Base-by-base conservation (phyloP, 2,888 invertebrate genomes). In the Chaetogeoica ovagalla region DNA sequence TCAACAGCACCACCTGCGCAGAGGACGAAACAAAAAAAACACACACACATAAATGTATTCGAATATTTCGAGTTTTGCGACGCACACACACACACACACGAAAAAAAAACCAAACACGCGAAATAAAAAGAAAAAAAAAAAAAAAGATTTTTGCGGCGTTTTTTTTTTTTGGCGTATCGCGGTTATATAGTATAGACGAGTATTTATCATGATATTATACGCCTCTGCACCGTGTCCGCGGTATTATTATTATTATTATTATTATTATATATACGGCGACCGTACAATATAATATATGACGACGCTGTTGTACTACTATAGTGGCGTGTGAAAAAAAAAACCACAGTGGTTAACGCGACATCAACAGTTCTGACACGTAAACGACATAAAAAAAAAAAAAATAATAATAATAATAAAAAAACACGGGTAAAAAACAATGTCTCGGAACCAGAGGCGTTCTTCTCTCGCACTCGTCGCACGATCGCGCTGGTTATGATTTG, bases 1-100 rank as follows among this genome's bases (percentile, higher is more conserved):
- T 89, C 88, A 98, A 91, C 85, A 97, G 89, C 75, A 98, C 96
- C 84, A 97, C 97, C 97, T 97, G 90, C 70, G 87, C 86, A 81
- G 82, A 74, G 11, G 19, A 55, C 60, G 23, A 13, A 3, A 11
- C 13, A 21, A n/a, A 23, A 60, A 23, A 23, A n/a, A n/a, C n/a
- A n/a, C n/a, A n/a, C n/a, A n/a, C n/a, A n/a, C n/a, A n/a, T n/a
- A n/a, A n/a, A n/a, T n/a, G n/a, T n/a, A n/a, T n/a, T n/a, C 9
- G n/a, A 57, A 19, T 57, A 72, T 23, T 8, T 30, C 23, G 82
- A 83, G 74, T 48, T 13, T 23, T 11, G 19, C 15, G 15, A 60
- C n/a, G n/a, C n/a, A n/a, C n/a, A n/a, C n/a, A n/a, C n/a, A n/a
- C n/a, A n/a, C n/a, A n/a, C n/a, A n/a, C n/a, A n/a, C n/a, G n/a